A percentile compares a stretch with the other conserved stretches of the same genome.
phyloP scores from a whole-genome alignment of 2,113 vertebrate genomes.

The Saguinus imperator region DNA sequence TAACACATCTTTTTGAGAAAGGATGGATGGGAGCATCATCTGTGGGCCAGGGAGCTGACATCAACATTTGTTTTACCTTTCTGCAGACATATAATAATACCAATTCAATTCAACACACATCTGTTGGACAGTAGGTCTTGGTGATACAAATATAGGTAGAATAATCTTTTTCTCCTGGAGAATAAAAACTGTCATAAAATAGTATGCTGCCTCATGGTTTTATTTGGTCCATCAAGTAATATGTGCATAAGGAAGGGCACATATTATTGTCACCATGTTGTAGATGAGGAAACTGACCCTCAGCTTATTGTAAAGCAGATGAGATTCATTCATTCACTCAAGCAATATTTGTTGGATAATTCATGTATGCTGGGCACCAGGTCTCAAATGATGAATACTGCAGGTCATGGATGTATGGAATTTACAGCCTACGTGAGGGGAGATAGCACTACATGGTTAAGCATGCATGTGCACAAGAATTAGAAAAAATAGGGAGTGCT shows the following conservation, averaged over 20 bases:
- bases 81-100: background rate
- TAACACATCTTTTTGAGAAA: background rate
- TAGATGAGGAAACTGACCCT: background rate
- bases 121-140: background rate
- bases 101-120: background rate
- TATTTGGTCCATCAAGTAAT: background rate
- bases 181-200: background rate
- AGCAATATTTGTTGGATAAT: background rate
- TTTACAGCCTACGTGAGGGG: background rate
- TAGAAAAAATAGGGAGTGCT: background rate
- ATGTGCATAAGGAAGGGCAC: accelerated
- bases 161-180: background rate
- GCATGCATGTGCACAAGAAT: background rate
- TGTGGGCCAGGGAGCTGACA: background rate
- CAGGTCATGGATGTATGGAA: background rate
- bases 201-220: background rate
- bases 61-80: background rate
- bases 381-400: background rate
- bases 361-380: background rate
- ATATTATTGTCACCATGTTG: background rate
- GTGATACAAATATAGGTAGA: background rate
- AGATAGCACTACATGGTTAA: background rate
- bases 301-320: background rate
- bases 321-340: background rate
- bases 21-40: too few species aligned